A percentile compares a stretch with the other conserved stretches of the same genome.
These are phyloP conservation scores for Perognathus longimembris DNA, from an alignment of 2,113 vertebrate genomes.

Conservation along the genomic window DNA sequence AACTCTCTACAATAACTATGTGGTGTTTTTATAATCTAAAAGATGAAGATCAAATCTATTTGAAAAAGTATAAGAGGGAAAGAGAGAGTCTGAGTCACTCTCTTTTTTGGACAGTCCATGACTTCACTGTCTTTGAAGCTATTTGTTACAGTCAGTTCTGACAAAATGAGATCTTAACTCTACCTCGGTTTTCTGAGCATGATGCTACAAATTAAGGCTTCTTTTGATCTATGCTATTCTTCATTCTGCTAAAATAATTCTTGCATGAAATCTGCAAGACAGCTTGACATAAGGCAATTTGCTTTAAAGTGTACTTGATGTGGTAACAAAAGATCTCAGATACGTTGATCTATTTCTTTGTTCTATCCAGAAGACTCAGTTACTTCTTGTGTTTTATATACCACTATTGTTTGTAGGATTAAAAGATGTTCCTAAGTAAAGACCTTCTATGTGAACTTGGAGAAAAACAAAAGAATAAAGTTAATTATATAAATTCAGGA, in stretches of 20 bases:
- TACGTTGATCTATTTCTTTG: constrained; percentile 18
- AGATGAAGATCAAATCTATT: background rate
- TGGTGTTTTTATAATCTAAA: constrained; percentile 22
- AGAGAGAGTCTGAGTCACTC: background rate
- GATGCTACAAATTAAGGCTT: constrained; percentile 29
- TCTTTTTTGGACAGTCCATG: background rate
- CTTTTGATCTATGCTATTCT: constrained; percentile 37
- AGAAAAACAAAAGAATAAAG: constrained; percentile 60
- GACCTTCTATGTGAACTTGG: constrained; percentile 13
- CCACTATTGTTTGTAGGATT: constrained; percentile 42
- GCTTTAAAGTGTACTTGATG: constrained; percentile 53
- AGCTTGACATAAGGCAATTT: constrained; percentile 42
- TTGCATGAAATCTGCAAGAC: constrained; percentile 42
- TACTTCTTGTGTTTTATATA: constrained; percentile 52
- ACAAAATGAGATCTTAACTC: constrained; percentile 11
- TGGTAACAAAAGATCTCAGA: constrained; percentile 50
- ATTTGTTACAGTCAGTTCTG: background rate
- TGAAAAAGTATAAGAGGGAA: background rate
- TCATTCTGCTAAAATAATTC: constrained; percentile 34
- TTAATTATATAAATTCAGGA: constrained; percentile 52
- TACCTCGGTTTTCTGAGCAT: constrained; percentile 27
- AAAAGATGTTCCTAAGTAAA: constrained; percentile 61
- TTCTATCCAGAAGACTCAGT: background rate
- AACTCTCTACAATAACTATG: background rate
- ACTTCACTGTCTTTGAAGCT: background rate